Evolutionary conservation across 2,888 invertebrate species (phyloP).

Genomic region (Buathra laborator): DNA sequence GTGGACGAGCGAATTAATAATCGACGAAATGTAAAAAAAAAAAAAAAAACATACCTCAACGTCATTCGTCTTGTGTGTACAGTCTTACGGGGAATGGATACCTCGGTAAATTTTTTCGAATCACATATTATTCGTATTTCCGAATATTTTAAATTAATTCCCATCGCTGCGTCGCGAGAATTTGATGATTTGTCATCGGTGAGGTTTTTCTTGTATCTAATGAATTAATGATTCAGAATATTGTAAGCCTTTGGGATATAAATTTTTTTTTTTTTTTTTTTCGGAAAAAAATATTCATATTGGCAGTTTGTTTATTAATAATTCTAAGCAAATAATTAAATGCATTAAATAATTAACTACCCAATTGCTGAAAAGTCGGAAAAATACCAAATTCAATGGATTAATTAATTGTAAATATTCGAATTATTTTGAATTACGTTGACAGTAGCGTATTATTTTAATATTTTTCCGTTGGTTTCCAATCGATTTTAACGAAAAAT

Average conservation of each 20-base stretch:
- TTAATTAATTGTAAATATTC: no score
- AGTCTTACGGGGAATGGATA: neutral
- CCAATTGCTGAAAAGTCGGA: no score
- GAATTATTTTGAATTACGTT: no score
- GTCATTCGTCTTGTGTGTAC: conserved; percentile 21
- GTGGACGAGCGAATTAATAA: conserved; percentile 44
- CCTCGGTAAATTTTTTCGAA: neutral
- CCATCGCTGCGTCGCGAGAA: conserved; percentile 4
- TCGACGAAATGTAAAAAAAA: conserved; percentile 36
- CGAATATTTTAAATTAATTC: conserved; percentile 18
- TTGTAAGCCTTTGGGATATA: no score
- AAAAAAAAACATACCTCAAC: conserved; percentile 46
- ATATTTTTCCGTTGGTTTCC: neutral
- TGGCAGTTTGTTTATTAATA: no score
- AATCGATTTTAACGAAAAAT: neutral
- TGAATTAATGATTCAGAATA: neutral
- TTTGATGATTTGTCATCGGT: conserved; percentile 18
- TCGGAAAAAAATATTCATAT: no score
- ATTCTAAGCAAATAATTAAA: no score
- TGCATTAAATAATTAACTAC: no score
- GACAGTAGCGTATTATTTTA: no score
- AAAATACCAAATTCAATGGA: no score
- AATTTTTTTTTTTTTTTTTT: no score
- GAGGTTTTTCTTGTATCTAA: neutral
- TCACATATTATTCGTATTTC: conserved; percentile 8